Percentiles rank a stretch among this genome's conserved stretches.
These are phyloP conservation scores for Bombylius discolor DNA, from an alignment of 2,888 invertebrate genomes.

Conservation along the genomic window DNA sequence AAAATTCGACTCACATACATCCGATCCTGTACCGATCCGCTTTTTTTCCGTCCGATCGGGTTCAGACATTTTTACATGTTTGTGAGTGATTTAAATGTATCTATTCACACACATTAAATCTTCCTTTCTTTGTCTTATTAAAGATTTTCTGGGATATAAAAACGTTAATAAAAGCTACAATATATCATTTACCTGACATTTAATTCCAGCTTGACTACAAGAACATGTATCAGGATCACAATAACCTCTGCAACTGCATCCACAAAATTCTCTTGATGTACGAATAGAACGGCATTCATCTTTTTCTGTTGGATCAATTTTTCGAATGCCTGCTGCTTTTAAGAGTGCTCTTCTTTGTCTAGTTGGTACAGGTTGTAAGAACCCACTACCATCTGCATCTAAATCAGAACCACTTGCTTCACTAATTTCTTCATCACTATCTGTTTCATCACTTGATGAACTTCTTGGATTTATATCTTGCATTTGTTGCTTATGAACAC, in stretches of 20 bases:
- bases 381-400: conserved; percentile 80
- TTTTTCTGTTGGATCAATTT: conserved; percentile 87
- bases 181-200: conserved; percentile 60
- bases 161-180: background rate
- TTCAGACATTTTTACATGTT: too few species aligned
- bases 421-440: conserved; percentile 72
- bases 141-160: too few species aligned
- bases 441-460: conserved; percentile 66
- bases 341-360: conserved; percentile 77
- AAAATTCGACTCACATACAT: too few species aligned
- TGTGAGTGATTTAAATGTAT: too few species aligned
- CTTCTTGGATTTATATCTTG: conserved; percentile 37
- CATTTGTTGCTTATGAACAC: conserved; percentile 70
- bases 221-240: conserved; percentile 94
- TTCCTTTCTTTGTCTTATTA: too few species aligned
- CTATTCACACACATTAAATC: too few species aligned
- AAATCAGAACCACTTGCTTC: conserved; percentile 72
- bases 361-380: conserved; percentile 84
- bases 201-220: conserved; percentile 88
- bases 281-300: conserved; percentile 88
- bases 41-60: too few species aligned
- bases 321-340: conserved; percentile 83
- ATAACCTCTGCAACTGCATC: conserved; percentile 81
- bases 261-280: conserved; percentile 83
- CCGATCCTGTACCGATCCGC: too few species aligned